These are phyloP conservation scores for Netelia inedita DNA, from an alignment of 2,888 invertebrate genomes.

Conservation along the genomic window DNA sequence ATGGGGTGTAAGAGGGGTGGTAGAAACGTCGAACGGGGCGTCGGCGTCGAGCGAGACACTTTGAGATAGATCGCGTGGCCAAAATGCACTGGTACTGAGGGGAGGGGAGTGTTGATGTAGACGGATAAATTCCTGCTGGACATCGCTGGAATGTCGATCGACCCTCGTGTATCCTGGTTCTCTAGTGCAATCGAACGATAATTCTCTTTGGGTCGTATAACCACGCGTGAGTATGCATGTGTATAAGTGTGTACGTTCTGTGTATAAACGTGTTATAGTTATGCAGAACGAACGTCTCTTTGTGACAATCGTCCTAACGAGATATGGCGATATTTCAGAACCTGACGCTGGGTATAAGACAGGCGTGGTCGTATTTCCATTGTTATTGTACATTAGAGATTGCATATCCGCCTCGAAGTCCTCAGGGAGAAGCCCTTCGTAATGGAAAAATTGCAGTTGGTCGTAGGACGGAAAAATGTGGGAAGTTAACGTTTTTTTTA, in stretches of 20 bases:
- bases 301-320: slow-evolving; percentile 65
- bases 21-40: slow-evolving; percentile 47
- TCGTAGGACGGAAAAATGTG: no score
- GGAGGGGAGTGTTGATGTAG: slow-evolving; percentile 32
- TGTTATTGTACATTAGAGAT: neutral
- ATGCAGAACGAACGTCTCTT: slow-evolving; percentile 37
- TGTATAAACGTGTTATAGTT: neutral
- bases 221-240: neutral
- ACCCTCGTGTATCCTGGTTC: slow-evolving; percentile 65
- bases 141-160: slow-evolving; percentile 61
- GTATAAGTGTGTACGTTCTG: neutral
- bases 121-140: slow-evolving; percentile 56
- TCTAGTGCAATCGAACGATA: slow-evolving; percentile 32
- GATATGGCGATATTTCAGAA: slow-evolving; percentile 58
- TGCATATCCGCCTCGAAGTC: neutral
- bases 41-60: slow-evolving; percentile 52
- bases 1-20: slow-evolving; percentile 43
- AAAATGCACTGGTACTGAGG: slow-evolving; percentile 34
- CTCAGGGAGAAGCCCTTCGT: no score
- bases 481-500: no score
- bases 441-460: no score
- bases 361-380: slow-evolving; percentile 39
- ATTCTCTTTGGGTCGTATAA: slow-evolving; percentile 42
- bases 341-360: neutral
- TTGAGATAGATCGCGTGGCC: slow-evolving; percentile 37